phyloP scores from a whole-genome alignment of 2,113 vertebrate genomes.

The Thryonomys swinderianus region DNA sequence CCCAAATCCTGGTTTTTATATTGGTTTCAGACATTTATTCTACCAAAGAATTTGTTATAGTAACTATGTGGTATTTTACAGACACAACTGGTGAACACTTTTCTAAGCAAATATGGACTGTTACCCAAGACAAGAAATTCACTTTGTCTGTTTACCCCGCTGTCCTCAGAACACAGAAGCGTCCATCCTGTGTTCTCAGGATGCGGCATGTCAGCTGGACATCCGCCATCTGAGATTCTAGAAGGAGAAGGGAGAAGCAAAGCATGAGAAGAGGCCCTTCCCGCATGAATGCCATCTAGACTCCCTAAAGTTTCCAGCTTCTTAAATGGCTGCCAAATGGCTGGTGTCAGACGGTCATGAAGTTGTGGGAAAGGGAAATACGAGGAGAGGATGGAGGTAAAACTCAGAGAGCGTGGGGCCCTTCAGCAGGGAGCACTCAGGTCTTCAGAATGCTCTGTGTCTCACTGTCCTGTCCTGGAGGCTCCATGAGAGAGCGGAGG shows the following conservation, averaged over 20 bases:
- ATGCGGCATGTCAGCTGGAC: neutral
- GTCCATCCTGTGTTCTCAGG: neutral
- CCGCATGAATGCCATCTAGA: neutral
- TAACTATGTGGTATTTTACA: neutral
- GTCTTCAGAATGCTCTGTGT: accelerated
- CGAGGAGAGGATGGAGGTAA: neutral
- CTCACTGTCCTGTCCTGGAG: neutral
- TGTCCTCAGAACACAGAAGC: neutral
- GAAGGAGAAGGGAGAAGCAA: neutral
- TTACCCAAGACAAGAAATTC: neutral
- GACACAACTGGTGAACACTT: neutral
- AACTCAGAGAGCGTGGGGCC: neutral
- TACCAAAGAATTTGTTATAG: neutral
- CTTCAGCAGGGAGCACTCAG: neutral
- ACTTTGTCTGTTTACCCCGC: neutral
- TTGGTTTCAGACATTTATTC: neutral
- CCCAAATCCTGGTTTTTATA: neutral
- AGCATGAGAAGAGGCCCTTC: neutral
- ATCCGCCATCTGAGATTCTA: neutral
- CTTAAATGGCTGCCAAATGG: neutral
- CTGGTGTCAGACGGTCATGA: neutral
- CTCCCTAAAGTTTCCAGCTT: neutral
- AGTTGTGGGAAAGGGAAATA: neutral
- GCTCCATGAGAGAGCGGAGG: neutral
- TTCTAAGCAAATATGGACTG: neutral